phyloP scores from a whole-genome alignment of 2,888 invertebrate genomes.

The Amphipoea lucens region DNA sequence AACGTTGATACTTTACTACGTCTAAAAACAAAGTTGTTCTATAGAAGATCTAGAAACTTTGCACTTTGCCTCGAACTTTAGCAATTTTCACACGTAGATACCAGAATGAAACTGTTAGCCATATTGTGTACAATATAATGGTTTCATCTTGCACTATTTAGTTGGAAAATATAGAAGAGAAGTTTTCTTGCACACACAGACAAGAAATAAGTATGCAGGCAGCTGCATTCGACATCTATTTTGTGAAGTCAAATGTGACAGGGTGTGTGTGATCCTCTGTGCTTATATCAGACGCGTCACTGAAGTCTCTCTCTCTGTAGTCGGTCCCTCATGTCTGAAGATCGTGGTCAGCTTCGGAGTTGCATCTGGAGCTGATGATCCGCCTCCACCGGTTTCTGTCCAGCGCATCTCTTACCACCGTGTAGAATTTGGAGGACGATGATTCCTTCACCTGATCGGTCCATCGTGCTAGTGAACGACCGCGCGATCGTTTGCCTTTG shows the following conservation, averaged over 20 bases:
- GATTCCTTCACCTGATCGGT: too few species aligned
- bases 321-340: too few species aligned
- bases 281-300: too few species aligned
- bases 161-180: background rate
- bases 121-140: constrained; percentile 25
- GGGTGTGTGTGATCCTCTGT: too few species aligned
- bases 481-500: too few species aligned
- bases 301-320: too few species aligned
- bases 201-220: background rate
- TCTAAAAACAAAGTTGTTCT: constrained; percentile 19
- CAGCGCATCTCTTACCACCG: too few species aligned
- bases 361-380: too few species aligned
- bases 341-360: too few species aligned
- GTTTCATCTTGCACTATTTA: constrained; percentile 6
- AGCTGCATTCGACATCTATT: background rate
- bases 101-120: background rate
- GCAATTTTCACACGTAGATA: constrained; percentile 32
- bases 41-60: constrained; percentile 27
- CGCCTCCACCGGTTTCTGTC: too few species aligned
- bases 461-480: too few species aligned
- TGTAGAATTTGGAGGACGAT: too few species aligned
- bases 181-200: background rate
- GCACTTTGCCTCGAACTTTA: constrained; percentile 36
- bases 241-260: background rate
- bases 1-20: constrained; percentile 7